These are phyloP conservation scores for Coptodon bakossiorum DNA, from an alignment of 2,113 vertebrate species.

Conservation along the genomic window DNA sequence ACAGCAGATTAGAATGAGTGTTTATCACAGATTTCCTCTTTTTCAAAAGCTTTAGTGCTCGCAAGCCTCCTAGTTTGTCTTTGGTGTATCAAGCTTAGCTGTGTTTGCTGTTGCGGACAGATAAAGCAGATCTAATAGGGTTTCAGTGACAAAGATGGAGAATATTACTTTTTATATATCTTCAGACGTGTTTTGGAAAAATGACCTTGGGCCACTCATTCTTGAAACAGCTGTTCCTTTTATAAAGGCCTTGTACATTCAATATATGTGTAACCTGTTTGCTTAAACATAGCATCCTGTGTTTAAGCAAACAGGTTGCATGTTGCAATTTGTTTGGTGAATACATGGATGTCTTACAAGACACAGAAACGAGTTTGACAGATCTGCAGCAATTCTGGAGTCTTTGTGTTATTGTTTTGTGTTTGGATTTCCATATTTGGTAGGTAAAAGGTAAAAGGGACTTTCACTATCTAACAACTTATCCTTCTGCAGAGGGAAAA, in stretches of 20 bases:
- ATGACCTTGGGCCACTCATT: background rate
- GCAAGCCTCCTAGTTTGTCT: background rate
- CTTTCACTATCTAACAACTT: background rate
- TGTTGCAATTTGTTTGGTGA: background rate
- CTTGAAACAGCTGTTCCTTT: background rate
- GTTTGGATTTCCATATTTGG: background rate
- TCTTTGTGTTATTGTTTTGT: background rate
- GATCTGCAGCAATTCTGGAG: background rate
- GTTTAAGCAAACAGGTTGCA: background rate
- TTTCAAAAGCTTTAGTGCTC: constrained; percentile 1
- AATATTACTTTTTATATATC: background rate
- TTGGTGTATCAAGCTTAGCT: background rate
- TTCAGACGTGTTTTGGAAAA: background rate
- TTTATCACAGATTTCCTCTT: constrained; percentile 35
- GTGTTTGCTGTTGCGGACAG: constrained; percentile 1
- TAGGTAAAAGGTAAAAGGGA: background rate
- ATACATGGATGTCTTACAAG: background rate
- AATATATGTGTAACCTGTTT: background rate
- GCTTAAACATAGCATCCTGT: fast-evolving
- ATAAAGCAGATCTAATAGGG: background rate
- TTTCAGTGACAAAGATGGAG: background rate
- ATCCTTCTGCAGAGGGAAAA: background rate
- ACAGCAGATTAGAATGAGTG: constrained; percentile 46
- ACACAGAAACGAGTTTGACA: background rate
- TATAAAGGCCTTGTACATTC: background rate